Percentiles rank a stretch among this genome's conserved stretches.
phyloP scores from a whole-genome alignment of 2,888 invertebrate genomes.

The Sialis fuliginosa region DNA sequence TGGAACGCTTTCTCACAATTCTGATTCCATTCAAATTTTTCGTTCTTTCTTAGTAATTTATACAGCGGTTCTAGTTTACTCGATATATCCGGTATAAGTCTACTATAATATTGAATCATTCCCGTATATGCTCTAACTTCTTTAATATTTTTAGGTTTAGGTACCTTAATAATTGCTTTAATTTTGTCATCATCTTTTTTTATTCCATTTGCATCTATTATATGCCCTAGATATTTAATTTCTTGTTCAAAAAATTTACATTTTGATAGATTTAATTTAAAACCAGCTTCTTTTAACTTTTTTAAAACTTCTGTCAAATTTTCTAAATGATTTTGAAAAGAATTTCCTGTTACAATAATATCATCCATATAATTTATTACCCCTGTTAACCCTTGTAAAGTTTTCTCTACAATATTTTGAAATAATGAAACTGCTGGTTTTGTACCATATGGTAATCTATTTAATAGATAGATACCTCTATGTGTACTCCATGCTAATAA shows the following conservation, averaged over 20 bases:
- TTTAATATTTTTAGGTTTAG: slow-evolving; percentile 3
- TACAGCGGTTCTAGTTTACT: slow-evolving; percentile 5
- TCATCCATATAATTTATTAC: slow-evolving; percentile 12
- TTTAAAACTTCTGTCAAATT: slow-evolving; percentile 11
- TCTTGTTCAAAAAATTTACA: slow-evolving; percentile 14
- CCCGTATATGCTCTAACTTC: slow-evolving; percentile 6
- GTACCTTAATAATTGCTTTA: slow-evolving; percentile 5
- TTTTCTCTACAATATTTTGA: slow-evolving; percentile 15
- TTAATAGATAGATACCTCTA: slow-evolving; percentile 16
- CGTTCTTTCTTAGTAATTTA: slow-evolving; percentile 4
- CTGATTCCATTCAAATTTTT: slow-evolving; percentile 5
- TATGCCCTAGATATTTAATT: slow-evolving; percentile 16
- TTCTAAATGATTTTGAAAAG: slow-evolving; percentile 9
- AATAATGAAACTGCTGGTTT: slow-evolving; percentile 21
- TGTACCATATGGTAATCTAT: slow-evolving; percentile 19
- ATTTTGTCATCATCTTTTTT: slow-evolving; percentile 6
- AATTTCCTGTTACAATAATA: slow-evolving; percentile 13
- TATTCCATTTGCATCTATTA: slow-evolving; percentile 11
- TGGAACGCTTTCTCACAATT: slow-evolving; percentile 4
- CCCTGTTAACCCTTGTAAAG: slow-evolving; percentile 9
- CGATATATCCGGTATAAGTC: slow-evolving; percentile 4
- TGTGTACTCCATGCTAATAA: slow-evolving; percentile 12
- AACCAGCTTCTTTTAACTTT: slow-evolving; percentile 10
- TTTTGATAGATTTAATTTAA: slow-evolving; percentile 13
- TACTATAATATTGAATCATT: slow-evolving; percentile 8